A percentile compares a stretch with the other conserved stretches of the same genome.
Conservation (phyloP, 2,888 invertebrate genomes). For the Eledone cirrhosa region DNA sequence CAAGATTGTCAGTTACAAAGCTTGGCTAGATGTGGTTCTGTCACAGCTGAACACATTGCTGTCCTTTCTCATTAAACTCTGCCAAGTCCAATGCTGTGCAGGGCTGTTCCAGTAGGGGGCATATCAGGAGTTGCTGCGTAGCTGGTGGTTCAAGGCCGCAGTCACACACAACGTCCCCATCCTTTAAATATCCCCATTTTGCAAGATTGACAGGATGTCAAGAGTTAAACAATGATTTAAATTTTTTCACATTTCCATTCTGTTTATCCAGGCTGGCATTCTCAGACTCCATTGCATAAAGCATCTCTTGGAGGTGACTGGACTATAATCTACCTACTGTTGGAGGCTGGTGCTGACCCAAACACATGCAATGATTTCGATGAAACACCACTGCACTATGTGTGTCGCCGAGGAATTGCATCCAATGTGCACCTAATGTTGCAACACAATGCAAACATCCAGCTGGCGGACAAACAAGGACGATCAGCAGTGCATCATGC, state of each 20-base stretch:
- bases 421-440: slow-evolving; percentile 51
- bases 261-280: slow-evolving; percentile 59
- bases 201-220: too few species aligned
- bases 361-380: slow-evolving; percentile 56
- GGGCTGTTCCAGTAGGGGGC: too few species aligned
- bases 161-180: too few species aligned
- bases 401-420: slow-evolving; percentile 60
- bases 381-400: slow-evolving; percentile 63
- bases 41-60: too few species aligned
- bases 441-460: slow-evolving; percentile 53
- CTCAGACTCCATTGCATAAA: slow-evolving; percentile 59
- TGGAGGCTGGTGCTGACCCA: slow-evolving; percentile 57
- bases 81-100: too few species aligned
- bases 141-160: too few species aligned
- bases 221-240: too few species aligned
- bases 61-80: too few species aligned
- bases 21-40: too few species aligned
- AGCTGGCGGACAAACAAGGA: slow-evolving; percentile 53
- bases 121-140: too few species aligned
- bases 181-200: too few species aligned
- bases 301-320: slow-evolving; percentile 58
- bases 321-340: slow-evolving; percentile 48
- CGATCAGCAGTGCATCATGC: slow-evolving; percentile 57
- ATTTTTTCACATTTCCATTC: neutral
- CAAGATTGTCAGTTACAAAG: too few species aligned